Base-by-base conservation (phyloP, 1,140 invertebrate species). In the Lucilia cuprina region DNA sequence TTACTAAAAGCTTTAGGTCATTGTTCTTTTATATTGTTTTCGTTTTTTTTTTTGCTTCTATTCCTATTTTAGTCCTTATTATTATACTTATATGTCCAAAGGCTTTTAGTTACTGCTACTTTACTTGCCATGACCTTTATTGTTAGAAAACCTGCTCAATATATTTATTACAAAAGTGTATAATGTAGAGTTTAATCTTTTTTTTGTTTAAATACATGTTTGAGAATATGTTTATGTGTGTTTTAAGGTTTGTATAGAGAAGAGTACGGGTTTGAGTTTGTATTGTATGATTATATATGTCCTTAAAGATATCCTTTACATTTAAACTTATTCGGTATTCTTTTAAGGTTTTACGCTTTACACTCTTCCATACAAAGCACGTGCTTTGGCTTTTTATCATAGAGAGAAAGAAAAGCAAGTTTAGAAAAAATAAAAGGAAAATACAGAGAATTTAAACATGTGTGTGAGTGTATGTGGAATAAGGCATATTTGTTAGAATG, bases 281-380 rank as follows among this genome's bases (percentile, higher is more conserved):
- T 41, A 41, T 30, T 30, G 25, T 41, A 41, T 41, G 41, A 41
- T 41, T 41, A 75, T 75, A 75, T 75, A 75, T 75, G 74, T 75
- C 74, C 74, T 75, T 75, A 13, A 75, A 75, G 74, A 75, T 75
- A 75, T 75, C 74, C 74, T 75, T 75, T 75, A 75, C 74, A 75
- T 14, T 30, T 7, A 14, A 75, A 75, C 74, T 75, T 75, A 34
- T 75, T 75, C 74, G 74, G 50, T 75, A 75, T 75, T 25, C 74
- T 25, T 34, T 34, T 14, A 75, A 75, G 74, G 74, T 75, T 75
- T 75, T 75, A 25, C 8, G 74, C 25, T 75, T 25, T 75, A 34
- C 25, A 30, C 74, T 55, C 50, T 12, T 75, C 30, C 14, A 75
- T 21, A 75, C 74, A 75, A 75, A 75, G 74, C 74, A 75, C 74